These are phyloP conservation scores for Caenorhabditis macrosperma DNA, from an alignment of 2,888 invertebrate species.

Conservation along the genomic window DNA sequence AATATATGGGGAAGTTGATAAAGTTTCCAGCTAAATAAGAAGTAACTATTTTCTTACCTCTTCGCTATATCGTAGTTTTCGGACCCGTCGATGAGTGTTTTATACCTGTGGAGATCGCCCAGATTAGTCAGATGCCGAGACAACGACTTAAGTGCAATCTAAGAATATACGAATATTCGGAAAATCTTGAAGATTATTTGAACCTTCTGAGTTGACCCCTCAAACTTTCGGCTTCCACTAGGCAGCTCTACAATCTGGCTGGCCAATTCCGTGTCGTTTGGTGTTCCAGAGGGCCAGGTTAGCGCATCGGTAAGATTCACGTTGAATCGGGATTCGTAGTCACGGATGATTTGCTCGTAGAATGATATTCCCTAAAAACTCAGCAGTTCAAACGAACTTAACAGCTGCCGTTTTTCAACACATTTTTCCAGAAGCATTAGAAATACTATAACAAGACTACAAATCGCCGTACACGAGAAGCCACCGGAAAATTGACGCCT, in stretches of 20 bases:
- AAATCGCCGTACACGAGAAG: too few relatives aligned
- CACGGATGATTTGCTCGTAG: slow-evolving; percentile 87
- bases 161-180: background rate
- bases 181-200: background rate
- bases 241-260: background rate
- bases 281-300: slow-evolving; percentile 24
- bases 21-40: too few relatives aligned
- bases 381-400: too few relatives aligned
- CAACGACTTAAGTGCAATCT: slow-evolving; percentile 83
- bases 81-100: slow-evolving; percentile 86
- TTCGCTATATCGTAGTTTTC: slow-evolving; percentile 84
- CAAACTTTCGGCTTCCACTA: slow-evolving; percentile 21
- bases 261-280: slow-evolving; percentile 17
- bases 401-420: slow-evolving; percentile 11
- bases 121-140: slow-evolving; percentile 91
- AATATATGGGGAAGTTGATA: too few relatives aligned
- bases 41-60: slow-evolving; percentile 35
- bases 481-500: too few relatives aligned
- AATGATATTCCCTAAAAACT: slow-evolving; percentile 82
- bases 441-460: too few relatives aligned
- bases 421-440: too few relatives aligned
- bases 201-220: slow-evolving; percentile 10
- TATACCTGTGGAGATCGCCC: slow-evolving; percentile 93
- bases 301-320: slow-evolving; percentile 84
- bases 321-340: slow-evolving; percentile 86